phyloP scores from a whole-genome alignment of 2,888 invertebrate species.

The Odiellus spinosus region DNA sequence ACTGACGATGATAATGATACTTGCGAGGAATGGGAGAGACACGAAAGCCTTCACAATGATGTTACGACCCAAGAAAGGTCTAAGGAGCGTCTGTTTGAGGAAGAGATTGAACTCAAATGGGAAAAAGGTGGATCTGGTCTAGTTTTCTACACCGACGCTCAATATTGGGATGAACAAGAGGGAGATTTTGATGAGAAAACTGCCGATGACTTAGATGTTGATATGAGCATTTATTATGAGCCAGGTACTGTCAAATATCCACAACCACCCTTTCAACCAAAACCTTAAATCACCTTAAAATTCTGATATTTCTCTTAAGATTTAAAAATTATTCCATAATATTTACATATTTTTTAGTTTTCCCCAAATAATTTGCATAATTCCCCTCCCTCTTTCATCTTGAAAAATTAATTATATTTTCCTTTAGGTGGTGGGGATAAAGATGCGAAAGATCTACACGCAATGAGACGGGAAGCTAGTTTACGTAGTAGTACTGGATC shows the following conservation, averaged over 20 bases:
- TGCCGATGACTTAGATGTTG: constrained; percentile 41
- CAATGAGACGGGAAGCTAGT: constrained; percentile 28
- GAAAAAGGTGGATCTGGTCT: constrained; percentile 43
- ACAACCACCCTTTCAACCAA: too few relatives aligned
- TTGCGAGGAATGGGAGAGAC: constrained; percentile 39
- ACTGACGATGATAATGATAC: constrained; percentile 28
- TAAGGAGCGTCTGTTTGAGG: constrained; percentile 34
- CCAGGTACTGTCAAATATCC: too few relatives aligned
- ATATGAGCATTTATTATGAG: constrained; percentile 37
- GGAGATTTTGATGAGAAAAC: constrained; percentile 39
- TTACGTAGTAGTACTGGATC: constrained; percentile 19
- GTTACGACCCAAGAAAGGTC: constrained; percentile 33
- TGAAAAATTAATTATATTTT: too few relatives aligned
- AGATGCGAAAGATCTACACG: constrained; percentile 34
- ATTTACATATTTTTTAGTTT: neutral
- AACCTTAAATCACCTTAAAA: too few relatives aligned
- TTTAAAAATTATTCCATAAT: neutral
- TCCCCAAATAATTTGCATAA: neutral
- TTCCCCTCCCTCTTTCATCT: too few relatives aligned
- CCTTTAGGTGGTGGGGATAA: constrained; percentile 31
- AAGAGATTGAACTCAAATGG: constrained; percentile 36
- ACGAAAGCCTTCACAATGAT: constrained; percentile 37
- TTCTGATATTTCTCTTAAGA: neutral
- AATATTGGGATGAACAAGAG: constrained; percentile 36
- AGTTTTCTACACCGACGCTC: constrained; percentile 41